Evolutionary conservation across 2,888 invertebrate genomes (phyloP), one percentile per base, ranked within the genome.

Genomic region (Acanthosoma haemorrhoidale): DNA sequence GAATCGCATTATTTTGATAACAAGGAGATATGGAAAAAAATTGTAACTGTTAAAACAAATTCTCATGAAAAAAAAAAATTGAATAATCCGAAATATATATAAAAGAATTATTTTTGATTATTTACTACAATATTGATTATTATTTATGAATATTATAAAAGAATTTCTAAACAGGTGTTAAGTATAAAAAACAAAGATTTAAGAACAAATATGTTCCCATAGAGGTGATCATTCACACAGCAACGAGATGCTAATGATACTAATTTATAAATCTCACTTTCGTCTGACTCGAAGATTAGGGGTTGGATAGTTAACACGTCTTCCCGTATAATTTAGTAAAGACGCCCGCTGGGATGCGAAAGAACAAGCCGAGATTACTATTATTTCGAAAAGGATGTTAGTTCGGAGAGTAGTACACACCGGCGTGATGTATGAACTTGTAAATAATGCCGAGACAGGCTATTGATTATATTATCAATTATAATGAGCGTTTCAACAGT

Each of bases 401-500:
- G 43, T 51, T 51, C 13, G n/a, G n/a, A 51, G 43, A 51, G 43
- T 51, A 51, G 21, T 51, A 18, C 18, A 51, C 18, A 51, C 43
- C 25, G 43, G 43, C 43, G 43, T 51, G 43, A 51, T 51, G 43
- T 51, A 51, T 51, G 21, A 51, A 51, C 43, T 51, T 51, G 43
- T 51, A 51, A 51, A 51, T 51, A 51, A 51, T 25, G 43, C 21
- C 43, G 43, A 25, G 41, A 25, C 5, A 51, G 43, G 25, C 43
- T 51, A 51, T 51, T 51, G 43, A 51, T 51, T 51, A 51, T 51
- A 51, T 51, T 51, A 51, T 51, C 21, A 51, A 51, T 51, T 51
- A 51, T 51, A 51, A 51, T 51, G 43, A 51, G 43, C 9, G 21
- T 51, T 51, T 51, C 43, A 51, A 51, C 43, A 25, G 43, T 5